Evolutionary conservation across 2,888 invertebrate genomes (phyloP).

Genomic region (Mythimna albipuncta): DNA sequence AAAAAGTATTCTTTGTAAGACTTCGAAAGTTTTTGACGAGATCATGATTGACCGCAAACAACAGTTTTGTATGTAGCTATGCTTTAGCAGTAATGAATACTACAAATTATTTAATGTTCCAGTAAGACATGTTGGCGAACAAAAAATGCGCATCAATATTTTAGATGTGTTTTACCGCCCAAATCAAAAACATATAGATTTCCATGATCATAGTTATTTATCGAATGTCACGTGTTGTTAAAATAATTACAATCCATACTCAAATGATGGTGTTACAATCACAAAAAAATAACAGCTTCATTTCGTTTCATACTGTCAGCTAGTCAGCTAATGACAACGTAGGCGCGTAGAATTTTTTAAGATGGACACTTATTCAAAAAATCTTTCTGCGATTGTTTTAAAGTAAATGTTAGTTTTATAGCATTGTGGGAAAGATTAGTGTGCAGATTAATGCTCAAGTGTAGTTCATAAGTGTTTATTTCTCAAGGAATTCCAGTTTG

Average conservation of each 20-base stretch:
- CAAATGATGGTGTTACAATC: background rate
- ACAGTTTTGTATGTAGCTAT: background rate
- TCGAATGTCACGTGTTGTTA: background rate
- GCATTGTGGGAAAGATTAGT: slow-evolving; percentile 54
- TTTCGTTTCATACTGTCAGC: background rate
- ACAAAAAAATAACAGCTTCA: slow-evolving; percentile 9
- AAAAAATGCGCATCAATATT: background rate
- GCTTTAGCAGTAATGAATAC: slow-evolving; percentile 12
- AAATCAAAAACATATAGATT: background rate
- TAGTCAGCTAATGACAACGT: slow-evolving; percentile 28
- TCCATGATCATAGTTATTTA: slow-evolving; percentile 2
- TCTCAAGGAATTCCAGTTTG: slow-evolving; percentile 61
- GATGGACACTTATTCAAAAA: background rate
- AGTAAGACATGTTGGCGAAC: background rate
- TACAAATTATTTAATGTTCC: background rate
- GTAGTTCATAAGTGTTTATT: slow-evolving; percentile 55
- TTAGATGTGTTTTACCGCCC: background rate
- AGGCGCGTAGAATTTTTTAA: background rate
- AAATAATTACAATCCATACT: background rate
- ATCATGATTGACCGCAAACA: slow-evolving; percentile 9
- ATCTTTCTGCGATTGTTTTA: slow-evolving; percentile 28
- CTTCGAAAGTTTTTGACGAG: slow-evolving; percentile 2
- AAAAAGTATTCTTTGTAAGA: background rate
- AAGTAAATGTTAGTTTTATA: slow-evolving; percentile 30
- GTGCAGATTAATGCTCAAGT: slow-evolving; percentile 44